phyloP scores from a whole-genome alignment of 2,797 vertebrate genomes.

The Yasuhikotakia modesta region DNA sequence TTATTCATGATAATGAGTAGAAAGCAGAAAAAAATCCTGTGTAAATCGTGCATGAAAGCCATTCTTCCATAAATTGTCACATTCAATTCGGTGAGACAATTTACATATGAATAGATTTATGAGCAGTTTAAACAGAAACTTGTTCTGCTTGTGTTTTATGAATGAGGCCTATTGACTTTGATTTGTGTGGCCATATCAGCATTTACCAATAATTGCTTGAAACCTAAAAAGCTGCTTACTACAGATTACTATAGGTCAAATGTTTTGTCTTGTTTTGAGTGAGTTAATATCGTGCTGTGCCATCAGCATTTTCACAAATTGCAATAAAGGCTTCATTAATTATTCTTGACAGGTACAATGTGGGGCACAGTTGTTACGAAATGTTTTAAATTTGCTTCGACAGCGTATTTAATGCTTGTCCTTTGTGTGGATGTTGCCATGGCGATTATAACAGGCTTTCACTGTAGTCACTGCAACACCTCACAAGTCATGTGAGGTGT shows the following conservation, averaged over 20 bases:
- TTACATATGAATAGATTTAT: background rate
- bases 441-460: constrained; percentile 37
- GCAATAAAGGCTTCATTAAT: constrained; percentile 10
- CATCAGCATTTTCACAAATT: constrained; percentile 33
- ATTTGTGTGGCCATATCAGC: constrained; percentile 6
- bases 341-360: constrained; percentile 32
- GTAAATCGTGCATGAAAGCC: background rate
- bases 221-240: background rate
- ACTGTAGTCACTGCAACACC: constrained; percentile 22
- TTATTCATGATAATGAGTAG: background rate
- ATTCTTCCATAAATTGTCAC: background rate
- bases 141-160: background rate
- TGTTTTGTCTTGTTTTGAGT: constrained; percentile 3
- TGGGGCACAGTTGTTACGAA: constrained; percentile 1
- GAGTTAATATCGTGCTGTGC: background rate
- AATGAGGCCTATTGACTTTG: background rate
- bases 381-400: constrained; percentile 26
- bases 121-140: background rate
- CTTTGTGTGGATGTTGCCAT: constrained; percentile 29
- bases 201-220: background rate
- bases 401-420: constrained; percentile 26
- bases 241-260: background rate
- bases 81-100: background rate
- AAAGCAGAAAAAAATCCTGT: background rate
- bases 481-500: constrained; percentile 36